Evolutionary conservation across 2,113 vertebrate species (phyloP), one percentile per base, ranked within the genome.

Genomic region (Sciurus niger): DNA sequence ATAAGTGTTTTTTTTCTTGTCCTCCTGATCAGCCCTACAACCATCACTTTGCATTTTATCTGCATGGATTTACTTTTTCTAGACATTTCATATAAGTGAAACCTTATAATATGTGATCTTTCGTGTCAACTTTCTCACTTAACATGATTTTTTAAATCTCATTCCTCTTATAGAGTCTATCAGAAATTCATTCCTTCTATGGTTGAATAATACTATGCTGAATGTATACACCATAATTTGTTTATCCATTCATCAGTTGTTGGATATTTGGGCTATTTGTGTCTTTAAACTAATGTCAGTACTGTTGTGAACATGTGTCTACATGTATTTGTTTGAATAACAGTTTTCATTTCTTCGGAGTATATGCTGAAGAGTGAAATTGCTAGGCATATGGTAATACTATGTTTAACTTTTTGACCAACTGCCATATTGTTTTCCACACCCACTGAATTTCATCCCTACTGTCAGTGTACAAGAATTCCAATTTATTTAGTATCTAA

Each of bases 341-440:
- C 32, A 79, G 16, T 96, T 97, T 97, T 79, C 34, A 37, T 1
- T 95, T 95, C 28, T 90, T 72, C 68, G 68, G 53, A 37, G 3
- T 83, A 68, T 94, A 40, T 77, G 68, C 30, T 34, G 80, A 77
- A 46, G 22, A 84, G 60, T 84, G 32, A 63, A 95, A 84, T 80
- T 89, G 30, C 68, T 68, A 34, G 77, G 18, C 88, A 55, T 48
- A 40, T 84, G 43, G 4, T 78, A 96, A 87, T 95, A 80, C 46
- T 94, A 4, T 72, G 34, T 89, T 63, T 95, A 91, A 90, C 72
- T 90, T 96, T 94, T 58, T 79, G 28, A 86, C 51, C 28, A 92
- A n/a, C 40, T 90, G 43, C 73, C 55, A 88, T 46, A 79, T n/a
- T 80, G 18, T 95, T 95, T 95, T 72, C 60, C 40, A 76, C 7